Evolutionary conservation across 2,113 vertebrate species (phyloP), one percentile per base, ranked within the genome.

Genomic region (Channa maculata): DNA sequence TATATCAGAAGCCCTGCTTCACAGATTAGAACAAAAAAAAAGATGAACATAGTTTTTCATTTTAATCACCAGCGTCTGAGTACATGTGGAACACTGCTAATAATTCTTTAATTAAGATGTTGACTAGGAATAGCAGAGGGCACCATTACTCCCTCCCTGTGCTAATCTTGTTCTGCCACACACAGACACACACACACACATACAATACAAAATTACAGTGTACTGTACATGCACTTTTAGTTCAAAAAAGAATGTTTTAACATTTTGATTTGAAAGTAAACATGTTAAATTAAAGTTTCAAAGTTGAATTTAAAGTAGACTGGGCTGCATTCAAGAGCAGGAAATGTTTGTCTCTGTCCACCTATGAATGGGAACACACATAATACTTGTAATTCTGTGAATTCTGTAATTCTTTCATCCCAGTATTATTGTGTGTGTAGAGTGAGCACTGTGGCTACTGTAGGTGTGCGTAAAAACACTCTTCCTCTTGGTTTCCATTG

Each of bases 41-140:
- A 55, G 72, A 85, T 78, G 67, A 84, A 79, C 69, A 58, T 41
- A 14, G 67, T 82, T 83, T 89, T 84, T 80, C n/a, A 61, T 90
- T 91, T 91, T 94, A 92, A 93, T 94, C 86, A 92, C 80, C 68
- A 68, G 52, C 55, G 64, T 82, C 82, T 82, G 65, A 77, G 76
- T 75, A 83, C 71, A 83, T 88, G 85, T 79, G 75, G 82, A 91
- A 86, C 90, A 58, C 71, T 64, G 80, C 84, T 92, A 93, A 92
- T 94, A 91, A 91, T 88, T 92, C 61, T 91, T 92, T 94, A 94
- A 94, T 93, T 92, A 93, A 92, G 77, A 82, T 90, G 91, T 89
- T 91, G 92, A 94, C 84, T 85, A 59, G 84, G 67, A 88, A 87
- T 59, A 84, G 84, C 70, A 83, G 80, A 87, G 87, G 84, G 78